These are phyloP conservation scores for Neoseiulus cucumeris DNA, from an alignment of 1,140 invertebrate genomes.

Conservation along the genomic window DNA sequence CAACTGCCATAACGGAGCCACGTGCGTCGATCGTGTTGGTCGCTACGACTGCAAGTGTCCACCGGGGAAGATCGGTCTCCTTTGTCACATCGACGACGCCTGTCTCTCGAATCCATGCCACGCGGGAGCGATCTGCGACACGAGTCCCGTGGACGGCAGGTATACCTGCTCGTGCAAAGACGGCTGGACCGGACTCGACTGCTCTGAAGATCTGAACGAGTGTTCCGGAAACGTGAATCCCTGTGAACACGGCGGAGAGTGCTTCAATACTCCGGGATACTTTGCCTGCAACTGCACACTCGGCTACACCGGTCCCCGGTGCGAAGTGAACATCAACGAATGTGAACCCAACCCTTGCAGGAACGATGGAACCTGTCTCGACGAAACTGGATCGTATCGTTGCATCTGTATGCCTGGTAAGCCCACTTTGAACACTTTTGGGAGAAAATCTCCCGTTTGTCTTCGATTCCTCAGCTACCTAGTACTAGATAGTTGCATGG, in stretches of 20 bases:
- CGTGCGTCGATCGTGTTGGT: slow-evolving; percentile 81
- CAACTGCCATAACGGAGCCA: slow-evolving; percentile 88
- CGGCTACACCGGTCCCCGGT: slow-evolving; percentile 71
- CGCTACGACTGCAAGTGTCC: slow-evolving; percentile 88
- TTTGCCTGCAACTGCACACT: slow-evolving; percentile 77
- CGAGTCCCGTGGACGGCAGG: slow-evolving; percentile 79
- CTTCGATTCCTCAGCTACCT: no score
- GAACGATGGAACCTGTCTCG: slow-evolving; percentile 77
- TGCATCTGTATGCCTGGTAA: slow-evolving; percentile 93
- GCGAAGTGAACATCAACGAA: slow-evolving; percentile 56
- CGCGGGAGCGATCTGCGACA: slow-evolving; percentile 76
- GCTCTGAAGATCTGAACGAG: slow-evolving; percentile 82
- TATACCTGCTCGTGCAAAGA: slow-evolving; percentile 79
- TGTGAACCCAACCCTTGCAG: slow-evolving; percentile 83
- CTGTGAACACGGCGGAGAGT: slow-evolving; percentile 33
- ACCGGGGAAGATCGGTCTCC: slow-evolving; percentile 70
- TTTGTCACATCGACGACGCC: slow-evolving; percentile 87
- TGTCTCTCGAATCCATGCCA: slow-evolving; percentile 92
- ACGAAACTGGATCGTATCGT: slow-evolving; percentile 78
- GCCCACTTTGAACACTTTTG: no score
- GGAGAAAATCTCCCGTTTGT: no score
- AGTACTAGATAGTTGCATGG: no score
- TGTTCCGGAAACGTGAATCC: slow-evolving; percentile 35
- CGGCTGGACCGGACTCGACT: slow-evolving; percentile 72
- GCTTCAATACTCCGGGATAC: slow-evolving; percentile 81